Evolutionary conservation across 2,113 vertebrate species (phyloP).

Genomic region (Garra rufa): DNA sequence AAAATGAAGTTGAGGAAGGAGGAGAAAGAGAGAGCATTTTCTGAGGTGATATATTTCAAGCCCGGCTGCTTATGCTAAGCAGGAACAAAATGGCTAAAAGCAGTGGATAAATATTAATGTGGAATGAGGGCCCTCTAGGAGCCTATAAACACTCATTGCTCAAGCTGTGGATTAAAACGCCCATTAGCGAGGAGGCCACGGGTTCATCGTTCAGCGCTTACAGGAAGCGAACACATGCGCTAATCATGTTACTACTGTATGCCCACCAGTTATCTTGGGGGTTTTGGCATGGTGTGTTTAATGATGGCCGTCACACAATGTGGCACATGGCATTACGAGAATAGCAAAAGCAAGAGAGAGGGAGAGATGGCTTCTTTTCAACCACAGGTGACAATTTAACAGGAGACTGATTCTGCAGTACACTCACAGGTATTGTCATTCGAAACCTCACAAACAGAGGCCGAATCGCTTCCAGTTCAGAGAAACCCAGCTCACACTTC

Average conservation of each 20-base stretch:
- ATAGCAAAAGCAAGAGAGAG: no score
- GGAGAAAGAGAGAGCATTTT: conserved; percentile 67
- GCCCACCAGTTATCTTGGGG: not conserved
- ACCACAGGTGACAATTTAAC: not conserved
- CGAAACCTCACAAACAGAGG: not conserved
- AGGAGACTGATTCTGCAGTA: not conserved
- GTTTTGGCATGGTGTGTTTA: not conserved
- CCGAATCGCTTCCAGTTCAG: not conserved
- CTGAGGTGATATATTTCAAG: conserved; percentile 63
- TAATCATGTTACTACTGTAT: conserved; percentile 57
- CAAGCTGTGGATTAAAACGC: conserved; percentile 64
- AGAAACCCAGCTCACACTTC: not conserved
- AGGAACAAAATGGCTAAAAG: conserved; percentile 76
- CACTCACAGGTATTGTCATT: not conserved
- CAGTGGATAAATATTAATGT: conserved; percentile 60
- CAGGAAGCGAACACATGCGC: conserved; percentile 58
- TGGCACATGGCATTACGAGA: not conserved
- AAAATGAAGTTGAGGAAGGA: conserved; percentile 31
- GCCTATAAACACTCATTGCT: conserved; percentile 69
- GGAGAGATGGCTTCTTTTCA: not conserved
- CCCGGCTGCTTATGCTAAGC: conserved; percentile 72
- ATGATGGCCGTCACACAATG: not conserved
- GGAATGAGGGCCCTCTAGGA: conserved; percentile 32
- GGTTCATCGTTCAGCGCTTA: conserved; percentile 59
- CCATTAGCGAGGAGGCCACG: conserved; percentile 68